Evolutionary conservation across 2,113 vertebrate species (phyloP).

Genomic region (Pongo abelii): DNA sequence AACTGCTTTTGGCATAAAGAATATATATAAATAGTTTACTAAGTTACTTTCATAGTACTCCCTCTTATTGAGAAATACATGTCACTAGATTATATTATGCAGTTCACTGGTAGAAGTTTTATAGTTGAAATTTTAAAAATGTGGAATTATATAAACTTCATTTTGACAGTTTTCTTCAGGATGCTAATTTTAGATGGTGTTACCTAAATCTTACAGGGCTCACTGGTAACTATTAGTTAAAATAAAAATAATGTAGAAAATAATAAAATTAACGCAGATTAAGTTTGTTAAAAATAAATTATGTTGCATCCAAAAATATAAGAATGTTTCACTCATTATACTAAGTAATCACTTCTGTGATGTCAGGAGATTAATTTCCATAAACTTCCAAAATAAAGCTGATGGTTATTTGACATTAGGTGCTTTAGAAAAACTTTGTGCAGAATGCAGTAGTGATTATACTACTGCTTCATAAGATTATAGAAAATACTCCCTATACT

Average conservation of each 20-base stretch:
- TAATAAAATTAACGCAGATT: conserved; percentile 33
- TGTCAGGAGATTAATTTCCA: background rate
- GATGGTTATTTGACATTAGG: background rate
- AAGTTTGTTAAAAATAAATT: conserved; percentile 43
- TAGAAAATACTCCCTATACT: background rate
- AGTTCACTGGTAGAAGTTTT: background rate
- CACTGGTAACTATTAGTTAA: background rate
- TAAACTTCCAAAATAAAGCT: conserved; percentile 36
- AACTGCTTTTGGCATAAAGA: conserved; percentile 53
- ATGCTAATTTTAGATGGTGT: background rate
- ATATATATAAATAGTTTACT: conserved; percentile 18
- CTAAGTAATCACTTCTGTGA: background rate
- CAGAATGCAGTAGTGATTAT: background rate
- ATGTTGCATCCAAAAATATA: background rate
- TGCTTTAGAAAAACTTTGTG: conserved; percentile 2
- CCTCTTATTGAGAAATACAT: background rate
- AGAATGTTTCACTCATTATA: background rate
- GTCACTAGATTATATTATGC: background rate
- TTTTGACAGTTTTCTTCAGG: conserved; percentile 30
- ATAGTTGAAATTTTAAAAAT: background rate
- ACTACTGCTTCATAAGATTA: background rate
- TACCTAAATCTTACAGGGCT: background rate
- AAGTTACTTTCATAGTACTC: conserved; percentile 39
- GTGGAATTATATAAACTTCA: background rate
- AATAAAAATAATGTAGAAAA: conserved; percentile 40